A percentile compares a stretch with the other conserved stretches of the same genome.
phyloP scores from a whole-genome alignment of 53 echinoderm and acorn worm species.

The Zoroaster sp. region DNA sequence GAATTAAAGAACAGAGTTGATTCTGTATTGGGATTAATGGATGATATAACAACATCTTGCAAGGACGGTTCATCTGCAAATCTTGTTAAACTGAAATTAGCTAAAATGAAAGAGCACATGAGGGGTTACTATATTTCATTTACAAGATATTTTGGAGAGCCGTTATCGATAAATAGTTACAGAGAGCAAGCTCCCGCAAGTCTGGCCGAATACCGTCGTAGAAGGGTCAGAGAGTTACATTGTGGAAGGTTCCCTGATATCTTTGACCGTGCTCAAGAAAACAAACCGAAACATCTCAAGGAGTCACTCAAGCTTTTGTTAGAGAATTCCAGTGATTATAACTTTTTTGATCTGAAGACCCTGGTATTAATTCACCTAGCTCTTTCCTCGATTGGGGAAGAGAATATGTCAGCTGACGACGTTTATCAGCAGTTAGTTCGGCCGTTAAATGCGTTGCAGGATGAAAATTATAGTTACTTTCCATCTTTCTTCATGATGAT shows the following conservation, averaged over 20 bases:
- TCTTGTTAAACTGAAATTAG: conserved; percentile 11
- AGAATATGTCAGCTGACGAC: not conserved
- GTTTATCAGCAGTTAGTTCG: conserved; percentile 29
- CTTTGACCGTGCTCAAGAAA: conserved; percentile 24
- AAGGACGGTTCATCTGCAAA: conserved; percentile 24
- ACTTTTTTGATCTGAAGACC: conserved; percentile 48
- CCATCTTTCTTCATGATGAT: conserved; percentile 55
- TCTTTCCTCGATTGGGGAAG: conserved; percentile 27
- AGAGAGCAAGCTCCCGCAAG: not conserved
- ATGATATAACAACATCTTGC: conserved; percentile 34
- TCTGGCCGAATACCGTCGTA: conserved; percentile 19
- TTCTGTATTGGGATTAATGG: not conserved
- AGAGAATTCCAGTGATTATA: not conserved
- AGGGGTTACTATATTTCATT: not conserved
- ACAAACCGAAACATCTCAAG: not conserved
- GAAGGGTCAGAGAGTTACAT: conserved; percentile 1
- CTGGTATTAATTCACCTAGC: conserved; percentile 47
- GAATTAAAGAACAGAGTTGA: conserved; percentile 15
- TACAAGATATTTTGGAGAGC: conserved; percentile 39
- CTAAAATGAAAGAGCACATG: not conserved
- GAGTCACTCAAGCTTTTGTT: not conserved
- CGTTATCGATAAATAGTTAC: not conserved
- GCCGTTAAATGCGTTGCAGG: not conserved
- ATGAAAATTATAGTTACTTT: not conserved
- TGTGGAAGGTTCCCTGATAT: conserved; percentile 39